phyloP scores from a whole-genome alignment of 2,113 vertebrate genomes.

The Anhinga rufa region DNA sequence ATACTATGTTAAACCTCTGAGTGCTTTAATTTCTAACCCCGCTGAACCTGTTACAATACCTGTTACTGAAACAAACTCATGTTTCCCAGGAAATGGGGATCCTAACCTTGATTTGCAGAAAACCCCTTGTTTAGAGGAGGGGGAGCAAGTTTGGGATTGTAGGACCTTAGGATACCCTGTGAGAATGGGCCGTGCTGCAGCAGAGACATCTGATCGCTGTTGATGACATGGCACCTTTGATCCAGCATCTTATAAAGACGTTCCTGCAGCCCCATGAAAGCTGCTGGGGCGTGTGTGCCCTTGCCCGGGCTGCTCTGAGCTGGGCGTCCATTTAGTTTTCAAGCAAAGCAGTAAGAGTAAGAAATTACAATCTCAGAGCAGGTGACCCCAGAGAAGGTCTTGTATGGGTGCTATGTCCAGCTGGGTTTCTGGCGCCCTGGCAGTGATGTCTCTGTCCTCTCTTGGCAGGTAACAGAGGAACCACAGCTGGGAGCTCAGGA shows the following conservation, averaged over 20 bases:
- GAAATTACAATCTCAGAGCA: not conserved
- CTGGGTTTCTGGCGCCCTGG: not conserved
- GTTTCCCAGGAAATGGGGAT: not conserved
- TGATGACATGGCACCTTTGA: not conserved
- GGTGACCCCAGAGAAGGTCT: not conserved
- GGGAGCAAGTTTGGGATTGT: not conserved
- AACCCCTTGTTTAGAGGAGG: not conserved
- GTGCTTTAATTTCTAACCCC: not conserved
- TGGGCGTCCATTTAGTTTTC: not conserved
- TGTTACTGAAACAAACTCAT: not conserved
- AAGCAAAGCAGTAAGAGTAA: not conserved
- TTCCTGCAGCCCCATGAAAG: not conserved
- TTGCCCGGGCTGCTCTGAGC: rapidly evolving
- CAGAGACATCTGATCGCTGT: not conserved
- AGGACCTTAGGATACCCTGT: not conserved
- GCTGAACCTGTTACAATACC: not conserved
- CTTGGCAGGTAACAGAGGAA: conserved; percentile 82
- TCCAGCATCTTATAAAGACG: rapidly evolving
- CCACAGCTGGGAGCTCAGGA: conserved; percentile 90
- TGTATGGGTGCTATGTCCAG: not conserved
- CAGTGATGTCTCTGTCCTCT: not conserved
- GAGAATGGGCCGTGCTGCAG: not conserved
- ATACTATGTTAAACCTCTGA: rapidly evolving
- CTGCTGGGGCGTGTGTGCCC: rapidly evolving
- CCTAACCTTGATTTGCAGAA: not conserved